phyloP scores from a whole-genome alignment of 1,140 invertebrate species.

The Saccostrea echinata region DNA sequence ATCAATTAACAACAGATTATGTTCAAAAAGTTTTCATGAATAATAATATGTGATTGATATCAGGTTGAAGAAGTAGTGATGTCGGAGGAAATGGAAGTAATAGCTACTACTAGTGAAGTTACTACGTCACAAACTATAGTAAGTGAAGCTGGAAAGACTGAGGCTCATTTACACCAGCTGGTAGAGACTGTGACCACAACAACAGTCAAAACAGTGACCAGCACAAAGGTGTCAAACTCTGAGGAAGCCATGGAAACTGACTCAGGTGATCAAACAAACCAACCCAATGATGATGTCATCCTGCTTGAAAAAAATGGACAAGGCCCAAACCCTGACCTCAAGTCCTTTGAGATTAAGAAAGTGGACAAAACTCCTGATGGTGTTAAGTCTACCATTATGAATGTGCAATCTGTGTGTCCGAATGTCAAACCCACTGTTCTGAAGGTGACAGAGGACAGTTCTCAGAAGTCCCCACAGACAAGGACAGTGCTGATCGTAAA shows the following conservation, averaged over 20 bases:
- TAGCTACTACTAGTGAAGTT: slow-evolving; percentile 58
- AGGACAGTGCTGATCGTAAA: slow-evolving; percentile 74
- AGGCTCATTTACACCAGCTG: background rate
- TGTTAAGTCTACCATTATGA: slow-evolving; percentile 63
- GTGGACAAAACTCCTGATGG: slow-evolving; percentile 28
- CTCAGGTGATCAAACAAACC: slow-evolving; percentile 2
- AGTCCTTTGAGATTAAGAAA: slow-evolving; percentile 43
- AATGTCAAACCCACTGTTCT: slow-evolving; percentile 65
- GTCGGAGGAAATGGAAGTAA: slow-evolving; percentile 46
- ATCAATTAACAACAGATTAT: background rate
- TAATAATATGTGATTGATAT: background rate
- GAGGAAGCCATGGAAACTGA: slow-evolving; percentile 38
- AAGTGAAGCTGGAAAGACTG: background rate
- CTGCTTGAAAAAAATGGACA: slow-evolving; percentile 28
- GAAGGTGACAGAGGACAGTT: slow-evolving; percentile 56
- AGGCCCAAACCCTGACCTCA: slow-evolving; percentile 27
- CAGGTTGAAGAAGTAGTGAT: slow-evolving; percentile 42
- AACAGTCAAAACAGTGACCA: slow-evolving; percentile 58
- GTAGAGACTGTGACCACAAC: slow-evolving; percentile 65
- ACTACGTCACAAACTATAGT: slow-evolving; percentile 19
- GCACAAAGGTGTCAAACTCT: slow-evolving; percentile 41
- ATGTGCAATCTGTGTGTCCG: slow-evolving; percentile 66
- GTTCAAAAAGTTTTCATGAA: background rate
- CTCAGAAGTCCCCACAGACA: slow-evolving; percentile 60
- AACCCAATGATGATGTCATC: slow-evolving; percentile 21